Base-by-base conservation (phyloP, 2,888 invertebrate species). In the Neelides folsomi region DNA sequence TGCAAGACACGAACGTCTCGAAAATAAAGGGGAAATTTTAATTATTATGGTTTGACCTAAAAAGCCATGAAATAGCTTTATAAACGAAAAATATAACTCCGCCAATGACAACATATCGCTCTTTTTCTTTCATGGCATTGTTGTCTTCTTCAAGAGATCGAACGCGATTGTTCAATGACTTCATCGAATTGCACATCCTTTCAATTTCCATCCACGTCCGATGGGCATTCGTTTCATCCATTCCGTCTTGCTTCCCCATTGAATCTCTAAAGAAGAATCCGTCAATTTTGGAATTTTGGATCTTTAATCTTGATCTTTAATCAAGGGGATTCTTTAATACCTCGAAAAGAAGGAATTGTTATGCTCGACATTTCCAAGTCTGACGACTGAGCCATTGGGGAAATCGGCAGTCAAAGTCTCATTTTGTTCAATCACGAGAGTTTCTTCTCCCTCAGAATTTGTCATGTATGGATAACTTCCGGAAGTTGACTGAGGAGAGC, bases 91-190 rank as follows among this genome's bases (percentile, higher is more conserved):
- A 62, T 8, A 64, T 40, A 45, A 62, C 50, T 12, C 60, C 59
- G 42, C 55, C 59, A 53, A 60, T 55, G 13, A 63, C 57, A 47
- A 63, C 52, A 37, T 63, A 63, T 34, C 57, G 46, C 38, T 93
- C 92, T 62, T 86, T 80, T 68, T 90, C 87, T 66, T 86, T 80
- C 54, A 88, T 77, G 67, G 85, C 83, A 63, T 83, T 74, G 68
- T 84, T 82, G 66, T 90, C 89, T 56, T 88, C 77, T 72, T 93
- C 92, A 58, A 93, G 79, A 6, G 83, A 79, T 75, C 88, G 81
- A 8, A 93, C 82, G 16, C 92, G 80, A 45, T 89, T 79, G 69
- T 88, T 87, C 58, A 93, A 70, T 7, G 27, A 27, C 27, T 27
- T 27, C 66, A 93, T 78, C 72, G 90, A 90, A 46, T 85, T 77